These are phyloP conservation scores for Tribolium madens DNA, from an alignment of 1,140 invertebrate genomes.

Conservation along the genomic window DNA sequence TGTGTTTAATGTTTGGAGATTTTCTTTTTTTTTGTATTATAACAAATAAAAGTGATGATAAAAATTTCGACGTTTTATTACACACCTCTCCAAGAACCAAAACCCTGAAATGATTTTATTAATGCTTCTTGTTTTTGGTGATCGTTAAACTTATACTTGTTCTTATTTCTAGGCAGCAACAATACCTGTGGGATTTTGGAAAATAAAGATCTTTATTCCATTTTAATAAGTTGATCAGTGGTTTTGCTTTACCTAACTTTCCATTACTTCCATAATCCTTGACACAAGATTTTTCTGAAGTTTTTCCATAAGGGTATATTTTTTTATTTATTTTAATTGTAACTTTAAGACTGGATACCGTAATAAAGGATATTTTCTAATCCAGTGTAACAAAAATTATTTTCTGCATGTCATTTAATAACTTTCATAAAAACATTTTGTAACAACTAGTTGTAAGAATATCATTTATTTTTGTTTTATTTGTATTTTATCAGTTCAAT, in stretches of 20 bases:
- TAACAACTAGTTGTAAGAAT: too few species aligned
- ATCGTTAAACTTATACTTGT: slow-evolving; percentile 1
- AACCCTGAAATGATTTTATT: slow-evolving; percentile 50
- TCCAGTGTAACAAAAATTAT: neutral
- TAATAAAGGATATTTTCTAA: slow-evolving; percentile 20
- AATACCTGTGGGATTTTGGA: slow-evolving; percentile 67
- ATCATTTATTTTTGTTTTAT: too few species aligned
- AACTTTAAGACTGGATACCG: slow-evolving; percentile 10
- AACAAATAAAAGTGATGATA: slow-evolving; percentile 56
- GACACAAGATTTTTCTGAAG: slow-evolving; percentile 16
- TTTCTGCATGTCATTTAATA: too few species aligned
- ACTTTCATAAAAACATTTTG: too few species aligned
- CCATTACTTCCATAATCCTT: slow-evolving; percentile 44
- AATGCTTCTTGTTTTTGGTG: neutral
- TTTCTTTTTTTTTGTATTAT: slow-evolving; percentile 60
- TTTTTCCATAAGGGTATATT: slow-evolving; percentile 26
- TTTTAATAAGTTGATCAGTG: slow-evolving; percentile 62
- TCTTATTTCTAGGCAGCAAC: slow-evolving; percentile 69
- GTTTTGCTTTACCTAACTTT: slow-evolving; percentile 55
- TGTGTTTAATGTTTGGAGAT: slow-evolving; percentile 50
- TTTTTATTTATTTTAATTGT: slow-evolving; percentile 39
- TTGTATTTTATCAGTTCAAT: too few species aligned
- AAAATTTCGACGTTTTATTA: slow-evolving; percentile 50
- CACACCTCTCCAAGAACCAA: slow-evolving; percentile 58
- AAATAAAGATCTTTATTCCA: slow-evolving; percentile 70